phyloP scores from a whole-genome alignment of 1,140 invertebrate species.

The Anoplophora glabripennis region DNA sequence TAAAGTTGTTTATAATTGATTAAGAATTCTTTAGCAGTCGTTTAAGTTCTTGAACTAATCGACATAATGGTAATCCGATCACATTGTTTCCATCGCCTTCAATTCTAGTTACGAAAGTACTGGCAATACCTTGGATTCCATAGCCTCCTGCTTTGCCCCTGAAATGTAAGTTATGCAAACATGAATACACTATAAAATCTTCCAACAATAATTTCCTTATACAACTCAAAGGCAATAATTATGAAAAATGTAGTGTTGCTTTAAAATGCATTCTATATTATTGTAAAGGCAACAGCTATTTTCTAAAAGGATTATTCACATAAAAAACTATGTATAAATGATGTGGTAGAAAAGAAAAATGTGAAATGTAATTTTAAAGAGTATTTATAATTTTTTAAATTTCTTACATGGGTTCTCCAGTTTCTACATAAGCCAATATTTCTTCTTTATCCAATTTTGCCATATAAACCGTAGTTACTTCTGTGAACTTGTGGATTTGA shows the following conservation, averaged over 20 bases:
- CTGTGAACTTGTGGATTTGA: conserved; percentile 68
- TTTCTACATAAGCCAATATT: conserved; percentile 79
- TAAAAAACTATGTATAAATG: too few relatives aligned
- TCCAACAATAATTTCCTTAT: too few relatives aligned
- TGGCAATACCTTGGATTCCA: conserved; percentile 88
- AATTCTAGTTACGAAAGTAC: conserved; percentile 80
- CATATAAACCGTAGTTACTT: conserved; percentile 81
- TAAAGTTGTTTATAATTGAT: neutral
- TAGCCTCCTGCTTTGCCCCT: conserved; percentile 66
- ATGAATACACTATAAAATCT: conserved; percentile 15
- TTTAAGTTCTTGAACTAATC: conserved; percentile 65
- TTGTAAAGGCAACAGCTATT: too few relatives aligned
- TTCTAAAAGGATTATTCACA: too few relatives aligned
- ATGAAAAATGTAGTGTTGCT: neutral
- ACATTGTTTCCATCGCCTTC: conserved; percentile 93
- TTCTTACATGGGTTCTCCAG: conserved; percentile 85
- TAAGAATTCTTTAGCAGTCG: conserved; percentile 24
- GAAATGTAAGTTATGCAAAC: conserved; percentile 18
- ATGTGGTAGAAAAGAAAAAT: neutral
- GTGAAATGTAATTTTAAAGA: too few relatives aligned
- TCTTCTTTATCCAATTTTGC: conserved; percentile 69
- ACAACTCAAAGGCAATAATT: too few relatives aligned
- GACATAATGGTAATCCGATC: conserved; percentile 86
- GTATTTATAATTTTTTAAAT: too few relatives aligned
- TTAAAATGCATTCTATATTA: too few relatives aligned